Percentiles rank a stretch among this genome's conserved stretches.
Conservation (phyloP, 1,140 invertebrate species). For the Drosophila lacertosa region DNA sequence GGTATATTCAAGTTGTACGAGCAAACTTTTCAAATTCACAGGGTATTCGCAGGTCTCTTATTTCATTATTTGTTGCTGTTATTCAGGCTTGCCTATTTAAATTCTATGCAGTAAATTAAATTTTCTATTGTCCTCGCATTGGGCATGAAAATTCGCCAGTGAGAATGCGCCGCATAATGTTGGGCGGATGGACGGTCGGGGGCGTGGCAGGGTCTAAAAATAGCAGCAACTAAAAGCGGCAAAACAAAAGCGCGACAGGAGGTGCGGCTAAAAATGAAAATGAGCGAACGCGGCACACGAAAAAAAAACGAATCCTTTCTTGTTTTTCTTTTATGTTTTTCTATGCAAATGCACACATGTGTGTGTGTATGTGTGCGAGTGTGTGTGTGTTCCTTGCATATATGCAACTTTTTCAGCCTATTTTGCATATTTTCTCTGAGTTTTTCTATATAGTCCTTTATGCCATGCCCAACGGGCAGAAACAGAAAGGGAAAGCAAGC, state of each 20-base stretch:
- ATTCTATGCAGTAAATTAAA: conserved; percentile 78
- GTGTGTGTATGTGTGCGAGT: conserved; percentile 7
- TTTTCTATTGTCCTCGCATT: conserved; percentile 62
- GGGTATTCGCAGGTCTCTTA: background rate
- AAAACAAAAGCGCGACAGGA: conserved; percentile 33
- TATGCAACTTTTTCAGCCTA: conserved; percentile 67
- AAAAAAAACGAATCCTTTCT: conserved; percentile 2
- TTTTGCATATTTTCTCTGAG: conserved; percentile 59
- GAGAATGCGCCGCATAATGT: conserved; percentile 46
- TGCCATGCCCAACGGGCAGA: conserved; percentile 32
- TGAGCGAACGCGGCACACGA: conserved; percentile 23
- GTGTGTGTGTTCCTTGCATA: conserved; percentile 27
- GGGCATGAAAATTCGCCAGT: conserved; percentile 55
- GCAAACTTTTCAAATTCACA: background rate
- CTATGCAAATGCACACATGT: conserved; percentile 43
- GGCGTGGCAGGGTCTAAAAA: conserved; percentile 49
- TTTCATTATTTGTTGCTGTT: background rate
- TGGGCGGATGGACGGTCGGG: background rate
- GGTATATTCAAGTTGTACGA: conserved; percentile 1
- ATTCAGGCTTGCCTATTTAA: conserved; percentile 54
- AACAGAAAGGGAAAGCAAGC: conserved; percentile 60
- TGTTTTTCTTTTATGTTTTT: conserved; percentile 13
- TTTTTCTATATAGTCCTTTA: conserved; percentile 45
- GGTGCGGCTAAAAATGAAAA: conserved; percentile 53
- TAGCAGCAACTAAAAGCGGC: conserved; percentile 45